Evolutionary conservation across 2,113 vertebrate species (phyloP).

Genomic region (Typhlomys cinereus): DNA sequence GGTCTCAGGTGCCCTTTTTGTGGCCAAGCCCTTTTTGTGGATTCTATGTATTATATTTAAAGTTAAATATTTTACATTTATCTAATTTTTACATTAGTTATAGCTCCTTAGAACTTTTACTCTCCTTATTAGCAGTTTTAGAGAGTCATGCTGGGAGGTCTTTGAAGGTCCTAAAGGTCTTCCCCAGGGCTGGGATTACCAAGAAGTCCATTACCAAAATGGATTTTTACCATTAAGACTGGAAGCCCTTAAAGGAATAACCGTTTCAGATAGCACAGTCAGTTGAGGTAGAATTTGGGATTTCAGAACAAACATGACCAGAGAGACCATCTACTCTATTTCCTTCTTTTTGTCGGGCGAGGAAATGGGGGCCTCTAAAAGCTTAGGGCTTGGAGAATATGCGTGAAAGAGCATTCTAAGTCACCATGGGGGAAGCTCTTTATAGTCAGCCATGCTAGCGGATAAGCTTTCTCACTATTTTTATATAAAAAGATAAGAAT

Average conservation of each 20-base stretch:
- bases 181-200: no score
- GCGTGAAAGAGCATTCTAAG: slow-evolving; percentile 23
- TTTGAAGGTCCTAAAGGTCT: no score
- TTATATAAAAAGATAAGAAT: slow-evolving; percentile 11
- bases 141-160: no score
- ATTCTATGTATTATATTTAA: slow-evolving; percentile 14
- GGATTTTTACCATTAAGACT: not conserved
- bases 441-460: slow-evolving; percentile 31
- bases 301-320: slow-evolving; percentile 33
- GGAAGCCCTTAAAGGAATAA: not conserved
- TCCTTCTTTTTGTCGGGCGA: slow-evolving; percentile 18
- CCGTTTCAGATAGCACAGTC: not conserved
- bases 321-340: slow-evolving; percentile 24
- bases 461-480: slow-evolving; percentile 42
- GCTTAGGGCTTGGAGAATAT: slow-evolving; percentile 58
- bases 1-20: not conserved
- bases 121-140: not conserved
- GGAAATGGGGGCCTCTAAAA: slow-evolving; percentile 44
- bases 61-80: not conserved
- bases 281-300: not conserved
- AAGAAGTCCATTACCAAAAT: slow-evolving; percentile 3
- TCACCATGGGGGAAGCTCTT: slow-evolving; percentile 8
- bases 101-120: not conserved
- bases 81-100: not conserved
- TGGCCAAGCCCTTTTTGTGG: not conserved